Conservation (phyloP, 2,113 vertebrate species). For the Gymnocephalus cernua region DNA sequence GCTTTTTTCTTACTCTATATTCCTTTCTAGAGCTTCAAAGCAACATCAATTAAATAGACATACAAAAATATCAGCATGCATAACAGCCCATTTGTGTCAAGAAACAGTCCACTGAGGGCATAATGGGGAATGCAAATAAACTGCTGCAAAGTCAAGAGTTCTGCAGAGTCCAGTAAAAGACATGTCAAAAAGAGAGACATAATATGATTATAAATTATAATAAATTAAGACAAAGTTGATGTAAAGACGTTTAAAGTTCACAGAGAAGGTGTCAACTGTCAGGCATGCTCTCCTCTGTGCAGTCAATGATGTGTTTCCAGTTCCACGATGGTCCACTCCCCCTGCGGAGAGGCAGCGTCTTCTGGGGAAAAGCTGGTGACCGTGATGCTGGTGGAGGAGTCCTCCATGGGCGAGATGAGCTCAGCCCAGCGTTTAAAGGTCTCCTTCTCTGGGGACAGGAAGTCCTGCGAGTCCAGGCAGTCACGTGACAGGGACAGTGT, state of each 20-base stretch:
- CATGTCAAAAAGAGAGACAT: constrained; percentile 6
- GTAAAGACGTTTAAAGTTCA: constrained; percentile 16
- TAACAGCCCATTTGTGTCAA: constrained; percentile 65
- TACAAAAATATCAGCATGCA: constrained; percentile 84
- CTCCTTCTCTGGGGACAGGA: constrained; percentile 88
- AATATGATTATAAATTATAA: constrained; percentile 36
- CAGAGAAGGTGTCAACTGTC: constrained; percentile 39
- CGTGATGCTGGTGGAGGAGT: constrained; percentile 94
- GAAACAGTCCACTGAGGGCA: constrained; percentile 50
- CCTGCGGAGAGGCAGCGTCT: constrained; percentile 95
- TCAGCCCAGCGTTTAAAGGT: constrained; percentile 94
- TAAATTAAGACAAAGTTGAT: constrained; percentile 60
- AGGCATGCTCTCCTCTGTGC: constrained; percentile 47
- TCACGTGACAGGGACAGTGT: constrained; percentile 95
- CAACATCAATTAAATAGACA: constrained; percentile 76
- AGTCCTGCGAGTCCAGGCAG: constrained; percentile 88
- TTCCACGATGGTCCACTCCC: constrained; percentile 99
- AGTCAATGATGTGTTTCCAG: constrained; percentile 98
- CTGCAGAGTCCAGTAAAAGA: constrained; percentile 21
- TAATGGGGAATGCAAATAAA: constrained; percentile 49
- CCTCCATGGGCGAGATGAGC: constrained; percentile 93
- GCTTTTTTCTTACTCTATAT: constrained; percentile 36
- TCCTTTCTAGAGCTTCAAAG: constrained; percentile 68
- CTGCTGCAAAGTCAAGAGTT: constrained; percentile 42
- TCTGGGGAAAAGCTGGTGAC: constrained; percentile 97